phyloP scores from a whole-genome alignment of 2,888 invertebrate genomes.

The Byasa hedistus region DNA sequence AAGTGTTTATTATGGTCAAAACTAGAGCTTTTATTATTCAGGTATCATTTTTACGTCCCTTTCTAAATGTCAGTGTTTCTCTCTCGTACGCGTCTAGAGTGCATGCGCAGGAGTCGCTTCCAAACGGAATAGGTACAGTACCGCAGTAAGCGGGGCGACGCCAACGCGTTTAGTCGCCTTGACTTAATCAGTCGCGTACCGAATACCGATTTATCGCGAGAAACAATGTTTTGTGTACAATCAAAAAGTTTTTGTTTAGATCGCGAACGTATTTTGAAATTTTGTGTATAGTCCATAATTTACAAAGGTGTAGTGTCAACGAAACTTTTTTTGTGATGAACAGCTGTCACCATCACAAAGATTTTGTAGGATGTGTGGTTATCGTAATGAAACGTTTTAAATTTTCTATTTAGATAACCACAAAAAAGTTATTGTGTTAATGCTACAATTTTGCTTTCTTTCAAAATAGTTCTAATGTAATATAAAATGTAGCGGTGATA shows the following conservation, averaged over 20 bases:
- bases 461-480: neutral
- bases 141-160: conserved; percentile 73
- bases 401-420: neutral
- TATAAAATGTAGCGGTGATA: neutral
- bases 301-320: conserved; percentile 41
- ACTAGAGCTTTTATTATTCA: conserved; percentile 65
- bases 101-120: conserved; percentile 71
- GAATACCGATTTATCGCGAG: conserved; percentile 65
- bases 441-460: conserved; percentile 8
- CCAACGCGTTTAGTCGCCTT: conserved; percentile 67
- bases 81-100: conserved; percentile 56
- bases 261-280: conserved; percentile 30
- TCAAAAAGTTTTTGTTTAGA: conserved; percentile 48
- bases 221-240: conserved; percentile 53
- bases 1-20: conserved; percentile 34
- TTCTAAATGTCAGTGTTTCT: conserved; percentile 44
- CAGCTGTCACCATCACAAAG: conserved; percentile 53
- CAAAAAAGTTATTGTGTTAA: neutral
- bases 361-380: conserved; percentile 49
- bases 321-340: conserved; percentile 45
- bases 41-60: conserved; percentile 55
- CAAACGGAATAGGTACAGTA: conserved; percentile 32
- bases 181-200: conserved; percentile 49
- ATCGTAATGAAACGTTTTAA: conserved; percentile 33
- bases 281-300: conserved; percentile 33